Evolutionary conservation across 2,888 invertebrate genomes (phyloP).

Genomic region (Pterostichus madidus): DNA sequence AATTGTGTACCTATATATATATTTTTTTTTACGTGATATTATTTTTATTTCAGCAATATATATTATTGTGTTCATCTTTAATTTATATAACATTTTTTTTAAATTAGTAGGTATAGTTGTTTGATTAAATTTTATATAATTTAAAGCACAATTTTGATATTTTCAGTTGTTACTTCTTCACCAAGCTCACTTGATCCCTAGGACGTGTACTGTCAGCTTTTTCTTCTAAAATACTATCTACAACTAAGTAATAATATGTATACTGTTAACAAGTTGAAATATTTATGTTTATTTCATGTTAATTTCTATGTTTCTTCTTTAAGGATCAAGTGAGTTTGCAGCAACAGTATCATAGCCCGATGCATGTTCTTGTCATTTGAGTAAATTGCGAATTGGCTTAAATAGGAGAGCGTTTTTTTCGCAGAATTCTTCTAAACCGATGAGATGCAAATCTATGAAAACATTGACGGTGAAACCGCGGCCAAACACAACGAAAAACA

Average conservation of each 20-base stretch:
- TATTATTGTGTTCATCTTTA: constrained; percentile 34
- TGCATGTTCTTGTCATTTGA: constrained; percentile 36
- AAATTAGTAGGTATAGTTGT: constrained; percentile 49
- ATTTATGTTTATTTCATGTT: not conserved
- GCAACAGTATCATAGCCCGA: not conserved
- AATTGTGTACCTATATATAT: too few species aligned
- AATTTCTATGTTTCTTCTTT: not conserved
- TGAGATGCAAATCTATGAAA: constrained; percentile 56
- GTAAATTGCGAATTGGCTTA: constrained; percentile 53
- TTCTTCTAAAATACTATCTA: too few species aligned
- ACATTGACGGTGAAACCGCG: constrained; percentile 39
- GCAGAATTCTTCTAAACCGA: constrained; percentile 59
- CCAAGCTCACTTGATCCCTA: constrained; percentile 32
- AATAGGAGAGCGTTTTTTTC: constrained; percentile 65
- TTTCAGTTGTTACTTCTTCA: constrained; percentile 13
- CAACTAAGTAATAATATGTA: too few species aligned
- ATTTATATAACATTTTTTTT: constrained; percentile 28
- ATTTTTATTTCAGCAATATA: constrained; percentile 40
- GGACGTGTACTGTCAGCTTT: too few species aligned
- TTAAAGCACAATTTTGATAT: constrained; percentile 19
- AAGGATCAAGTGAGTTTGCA: constrained; percentile 29
- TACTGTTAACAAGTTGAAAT: too few species aligned
- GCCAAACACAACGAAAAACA: constrained; percentile 28
- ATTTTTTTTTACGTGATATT: not conserved
- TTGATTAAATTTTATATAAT: constrained; percentile 35